Evolutionary conservation across 1,140 invertebrate species (phyloP).

Genomic region (Phymastichus coffea): DNA sequence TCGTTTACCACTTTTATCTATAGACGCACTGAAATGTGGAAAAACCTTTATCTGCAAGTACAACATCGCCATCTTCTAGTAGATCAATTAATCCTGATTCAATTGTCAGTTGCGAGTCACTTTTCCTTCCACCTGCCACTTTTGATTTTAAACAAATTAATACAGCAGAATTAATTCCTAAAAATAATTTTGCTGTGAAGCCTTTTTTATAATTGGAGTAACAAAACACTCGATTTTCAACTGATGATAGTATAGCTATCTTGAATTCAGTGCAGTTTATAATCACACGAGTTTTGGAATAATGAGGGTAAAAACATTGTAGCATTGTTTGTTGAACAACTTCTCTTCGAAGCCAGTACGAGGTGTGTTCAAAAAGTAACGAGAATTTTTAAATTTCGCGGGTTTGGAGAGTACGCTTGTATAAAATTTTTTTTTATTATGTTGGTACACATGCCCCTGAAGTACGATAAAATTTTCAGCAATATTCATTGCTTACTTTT

Average conservation of each 20-base stretch:
- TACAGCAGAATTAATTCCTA: slow-evolving; percentile 48
- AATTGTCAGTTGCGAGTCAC: slow-evolving; percentile 27
- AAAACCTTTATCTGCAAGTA: slow-evolving; percentile 52
- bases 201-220: slow-evolving; percentile 50
- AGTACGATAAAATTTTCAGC: too few relatives aligned
- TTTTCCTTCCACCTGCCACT: slow-evolving; percentile 39
- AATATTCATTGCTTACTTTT: too few relatives aligned
- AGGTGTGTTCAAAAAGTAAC: too few relatives aligned
- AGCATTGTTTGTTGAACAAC: not conserved
- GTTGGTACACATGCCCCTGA: too few relatives aligned
- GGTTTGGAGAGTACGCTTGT: too few relatives aligned
- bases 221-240: slow-evolving; percentile 34
- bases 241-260: slow-evolving; percentile 40
- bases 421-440: too few relatives aligned
- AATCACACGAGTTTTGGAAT: slow-evolving; percentile 36
- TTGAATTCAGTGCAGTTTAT: slow-evolving; percentile 52
- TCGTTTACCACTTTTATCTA: slow-evolving; percentile 29
- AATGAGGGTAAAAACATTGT: not conserved
- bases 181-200: slow-evolving; percentile 43
- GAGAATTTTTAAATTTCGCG: too few relatives aligned
- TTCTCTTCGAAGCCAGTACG: not conserved
- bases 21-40: slow-evolving; percentile 35
- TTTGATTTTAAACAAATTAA: slow-evolving; percentile 49
- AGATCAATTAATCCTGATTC: slow-evolving; percentile 41
- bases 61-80: slow-evolving; percentile 44